A percentile compares a stretch with the other conserved stretches of the same genome.
phyloP scores from a whole-genome alignment of 2,113 vertebrate genomes.

The Climacteris rufus region DNA sequence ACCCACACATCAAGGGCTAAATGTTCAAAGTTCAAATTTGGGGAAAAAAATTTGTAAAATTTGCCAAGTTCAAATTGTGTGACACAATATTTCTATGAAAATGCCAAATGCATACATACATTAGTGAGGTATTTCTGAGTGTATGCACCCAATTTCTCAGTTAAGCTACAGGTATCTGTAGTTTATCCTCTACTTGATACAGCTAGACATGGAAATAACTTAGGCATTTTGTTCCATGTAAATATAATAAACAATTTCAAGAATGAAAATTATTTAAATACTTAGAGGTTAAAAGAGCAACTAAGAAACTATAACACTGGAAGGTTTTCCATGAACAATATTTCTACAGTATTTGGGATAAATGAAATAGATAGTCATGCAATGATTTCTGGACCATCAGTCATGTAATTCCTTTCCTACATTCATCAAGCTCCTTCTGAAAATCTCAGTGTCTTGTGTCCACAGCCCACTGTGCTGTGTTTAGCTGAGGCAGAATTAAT shows the following conservation, averaged over 20 bases:
- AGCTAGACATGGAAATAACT: background rate
- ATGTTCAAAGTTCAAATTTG: background rate
- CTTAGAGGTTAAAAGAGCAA: background rate
- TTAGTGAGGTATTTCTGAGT: background rate
- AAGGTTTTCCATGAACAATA: background rate
- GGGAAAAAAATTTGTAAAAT: background rate
- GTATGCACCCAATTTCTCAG: background rate
- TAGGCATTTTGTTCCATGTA: background rate
- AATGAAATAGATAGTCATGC: background rate
- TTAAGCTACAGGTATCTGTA: background rate
- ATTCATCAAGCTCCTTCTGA: background rate
- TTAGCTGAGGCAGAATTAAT: background rate
- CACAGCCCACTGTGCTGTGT: background rate
- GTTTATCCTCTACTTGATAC: background rate
- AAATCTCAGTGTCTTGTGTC: background rate
- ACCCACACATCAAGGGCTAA: background rate
- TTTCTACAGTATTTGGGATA: background rate
- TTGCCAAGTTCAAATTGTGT: background rate
- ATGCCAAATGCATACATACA: accelerated
- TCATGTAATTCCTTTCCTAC: background rate
- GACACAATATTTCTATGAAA: background rate
- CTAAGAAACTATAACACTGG: background rate
- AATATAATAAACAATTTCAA: background rate
- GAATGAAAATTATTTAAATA: background rate
- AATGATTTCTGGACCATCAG: background rate